Percentiles rank a stretch among this genome's conserved stretches.
phyloP scores from a whole-genome alignment of 2,888 invertebrate species.

The Himalopsyche japonica region DNA sequence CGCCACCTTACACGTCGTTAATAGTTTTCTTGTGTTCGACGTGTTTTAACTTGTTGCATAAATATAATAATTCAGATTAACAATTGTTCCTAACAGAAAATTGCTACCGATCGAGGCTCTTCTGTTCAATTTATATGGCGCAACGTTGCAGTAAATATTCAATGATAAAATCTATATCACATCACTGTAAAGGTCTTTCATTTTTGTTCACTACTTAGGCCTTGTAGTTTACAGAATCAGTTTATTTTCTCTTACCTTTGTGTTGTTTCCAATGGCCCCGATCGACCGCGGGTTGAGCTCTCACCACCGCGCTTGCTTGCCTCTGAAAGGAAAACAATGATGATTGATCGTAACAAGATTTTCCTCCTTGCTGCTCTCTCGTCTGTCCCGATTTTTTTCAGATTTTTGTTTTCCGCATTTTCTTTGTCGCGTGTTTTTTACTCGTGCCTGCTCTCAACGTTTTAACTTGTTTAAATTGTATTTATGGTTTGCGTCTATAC shows the following conservation, averaged over 20 bases:
- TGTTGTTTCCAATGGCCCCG: neutral
- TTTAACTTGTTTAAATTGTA: neutral
- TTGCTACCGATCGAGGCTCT: too few relatives aligned
- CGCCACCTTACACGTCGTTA: too few relatives aligned
- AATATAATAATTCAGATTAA: too few relatives aligned
- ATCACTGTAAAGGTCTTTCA: neutral
- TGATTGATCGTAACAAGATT: conserved; percentile 32
- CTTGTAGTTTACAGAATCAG: neutral
- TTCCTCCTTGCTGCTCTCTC: conserved; percentile 1
- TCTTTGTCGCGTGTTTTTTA: neutral
- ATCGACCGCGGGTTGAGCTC: neutral
- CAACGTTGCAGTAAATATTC: too few relatives aligned
- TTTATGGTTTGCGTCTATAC: neutral
- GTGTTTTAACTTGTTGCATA: too few relatives aligned
- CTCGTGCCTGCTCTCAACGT: neutral
- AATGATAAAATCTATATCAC: too few relatives aligned
- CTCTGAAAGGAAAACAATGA: conserved; percentile 29
- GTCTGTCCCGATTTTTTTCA: neutral
- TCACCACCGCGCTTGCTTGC: neutral
- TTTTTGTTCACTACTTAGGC: neutral
- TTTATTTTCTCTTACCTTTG: neutral
- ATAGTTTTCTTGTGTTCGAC: too few relatives aligned
- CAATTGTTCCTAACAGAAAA: too few relatives aligned
- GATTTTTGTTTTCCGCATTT: neutral
- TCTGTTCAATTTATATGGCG: too few relatives aligned